phyloP scores from a whole-genome alignment of 2,888 invertebrate genomes.

The Nomada flava region DNA sequence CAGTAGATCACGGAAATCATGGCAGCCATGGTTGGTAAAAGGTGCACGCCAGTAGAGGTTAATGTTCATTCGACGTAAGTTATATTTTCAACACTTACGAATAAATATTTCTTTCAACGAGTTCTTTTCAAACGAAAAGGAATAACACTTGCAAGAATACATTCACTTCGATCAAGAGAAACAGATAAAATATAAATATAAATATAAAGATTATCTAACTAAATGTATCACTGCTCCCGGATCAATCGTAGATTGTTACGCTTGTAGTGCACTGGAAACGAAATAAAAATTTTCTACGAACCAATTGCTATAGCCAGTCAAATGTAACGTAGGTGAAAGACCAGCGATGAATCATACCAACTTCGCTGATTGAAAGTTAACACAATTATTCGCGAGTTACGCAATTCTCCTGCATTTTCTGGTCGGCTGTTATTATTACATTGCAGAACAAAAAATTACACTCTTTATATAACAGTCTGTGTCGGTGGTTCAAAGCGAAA shows the following conservation, averaged over 20 bases:
- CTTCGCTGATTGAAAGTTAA: background rate
- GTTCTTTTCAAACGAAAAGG: background rate
- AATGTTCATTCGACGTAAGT: conserved; percentile 11
- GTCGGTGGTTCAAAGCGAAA: no score
- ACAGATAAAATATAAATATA: background rate
- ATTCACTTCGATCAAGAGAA: background rate
- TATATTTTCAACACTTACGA: background rate
- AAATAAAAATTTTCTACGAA: background rate
- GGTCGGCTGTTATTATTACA: background rate
- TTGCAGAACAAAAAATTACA: background rate
- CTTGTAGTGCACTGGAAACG: background rate
- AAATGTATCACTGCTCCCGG: background rate
- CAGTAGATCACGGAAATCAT: conserved; percentile 12
- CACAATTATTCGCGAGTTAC: background rate
- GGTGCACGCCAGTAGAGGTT: background rate
- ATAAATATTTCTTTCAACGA: background rate
- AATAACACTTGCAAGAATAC: background rate
- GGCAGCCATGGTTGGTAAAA: background rate
- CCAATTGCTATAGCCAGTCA: background rate
- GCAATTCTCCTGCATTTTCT: background rate
- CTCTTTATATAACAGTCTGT: background rate
- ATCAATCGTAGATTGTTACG: background rate
- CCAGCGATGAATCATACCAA: conserved; percentile 1
- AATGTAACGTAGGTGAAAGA: conserved; percentile 4
- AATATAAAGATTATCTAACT: background rate